Evolutionary conservation across 2,113 vertebrate species (phyloP).

Genomic region (Hydropotes inermis): DNA sequence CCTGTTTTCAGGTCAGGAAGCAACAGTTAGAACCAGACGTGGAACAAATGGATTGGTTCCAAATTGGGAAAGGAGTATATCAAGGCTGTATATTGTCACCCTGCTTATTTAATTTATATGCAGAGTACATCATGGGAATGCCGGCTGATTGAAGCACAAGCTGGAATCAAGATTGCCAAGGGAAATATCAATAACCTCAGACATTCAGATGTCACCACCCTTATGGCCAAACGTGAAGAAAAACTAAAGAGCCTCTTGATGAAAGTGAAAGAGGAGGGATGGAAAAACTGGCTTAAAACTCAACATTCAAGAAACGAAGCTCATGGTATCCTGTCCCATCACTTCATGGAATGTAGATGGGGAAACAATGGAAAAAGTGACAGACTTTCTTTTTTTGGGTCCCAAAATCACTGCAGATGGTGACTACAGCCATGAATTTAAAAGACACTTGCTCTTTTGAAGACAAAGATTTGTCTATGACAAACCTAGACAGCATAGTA

Average conservation of each 20-base stretch:
- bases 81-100: not conserved
- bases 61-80: not conserved
- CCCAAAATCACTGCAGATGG: not conserved
- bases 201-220: not conserved
- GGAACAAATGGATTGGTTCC: not conserved
- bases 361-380: not conserved
- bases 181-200: not conserved
- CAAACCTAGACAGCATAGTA: not conserved
- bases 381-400: not conserved
- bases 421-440: not conserved
- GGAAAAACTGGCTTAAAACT: not conserved
- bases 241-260: not conserved
- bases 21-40: not conserved
- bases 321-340: accelerated
- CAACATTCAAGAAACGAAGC: not conserved
- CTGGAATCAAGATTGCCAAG: not conserved
- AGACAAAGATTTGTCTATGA: not conserved
- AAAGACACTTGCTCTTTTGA: not conserved
- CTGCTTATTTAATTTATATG: not conserved
- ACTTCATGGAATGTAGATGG: not conserved
- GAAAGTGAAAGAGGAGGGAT: not conserved
- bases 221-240: not conserved
- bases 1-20: not conserved
- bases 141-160: not conserved
- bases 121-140: not conserved